Evolutionary conservation across 2,797 vertebrate species (phyloP).

Genomic region (Vireo griseus): DNA sequence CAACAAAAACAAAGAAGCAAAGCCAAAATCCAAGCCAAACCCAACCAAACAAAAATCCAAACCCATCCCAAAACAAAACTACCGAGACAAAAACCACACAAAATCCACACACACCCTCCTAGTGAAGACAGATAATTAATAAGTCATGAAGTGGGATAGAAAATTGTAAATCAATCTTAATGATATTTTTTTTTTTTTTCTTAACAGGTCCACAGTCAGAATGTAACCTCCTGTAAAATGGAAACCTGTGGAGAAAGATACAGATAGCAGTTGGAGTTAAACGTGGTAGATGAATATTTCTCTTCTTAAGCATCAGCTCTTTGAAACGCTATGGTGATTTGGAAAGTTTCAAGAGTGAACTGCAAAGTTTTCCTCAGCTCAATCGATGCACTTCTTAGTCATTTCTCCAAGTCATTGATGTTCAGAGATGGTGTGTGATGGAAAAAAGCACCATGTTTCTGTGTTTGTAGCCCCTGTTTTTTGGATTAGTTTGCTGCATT

Average conservation of each 20-base stretch:
- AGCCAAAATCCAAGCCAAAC: background rate
- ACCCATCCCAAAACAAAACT: background rate
- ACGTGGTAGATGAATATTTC: slow-evolving; percentile 52
- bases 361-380: slow-evolving; percentile 60
- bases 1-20: background rate
- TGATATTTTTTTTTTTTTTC: background rate
- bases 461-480: slow-evolving; percentile 59
- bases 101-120: background rate
- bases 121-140: background rate
- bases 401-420: slow-evolving; percentile 65
- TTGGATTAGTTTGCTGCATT: slow-evolving; percentile 77
- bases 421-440: slow-evolving; percentile 73
- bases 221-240: slow-evolving; percentile 72
- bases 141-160: background rate
- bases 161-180: background rate
- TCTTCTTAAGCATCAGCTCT: slow-evolving; percentile 39
- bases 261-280: slow-evolving; percentile 72
- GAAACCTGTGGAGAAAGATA: slow-evolving; percentile 68
- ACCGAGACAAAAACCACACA: background rate
- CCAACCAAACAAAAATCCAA: background rate
- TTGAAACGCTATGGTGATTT: slow-evolving; percentile 76
- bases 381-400: slow-evolving; percentile 59
- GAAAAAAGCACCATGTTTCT: slow-evolving; percentile 59
- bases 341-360: slow-evolving; percentile 64
- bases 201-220: slow-evolving; percentile 64